A percentile compares a stretch with the other conserved stretches of the same genome.
Evolutionary conservation across 2,888 invertebrate species (phyloP).

Genomic region (Leptura quadrifasciata): DNA sequence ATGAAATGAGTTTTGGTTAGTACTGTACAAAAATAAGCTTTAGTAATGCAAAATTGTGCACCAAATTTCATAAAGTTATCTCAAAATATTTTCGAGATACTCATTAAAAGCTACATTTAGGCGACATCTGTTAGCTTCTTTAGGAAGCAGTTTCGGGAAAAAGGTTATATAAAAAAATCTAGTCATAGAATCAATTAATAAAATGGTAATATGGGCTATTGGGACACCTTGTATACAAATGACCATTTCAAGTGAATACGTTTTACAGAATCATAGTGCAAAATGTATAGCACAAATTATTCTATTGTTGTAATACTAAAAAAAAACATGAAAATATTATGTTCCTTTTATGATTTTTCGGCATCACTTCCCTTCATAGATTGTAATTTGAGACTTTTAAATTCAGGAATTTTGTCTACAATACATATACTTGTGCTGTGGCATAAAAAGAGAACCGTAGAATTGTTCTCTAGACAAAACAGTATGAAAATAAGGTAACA

Average conservation of each 20-base stretch:
- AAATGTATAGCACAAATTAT: neutral
- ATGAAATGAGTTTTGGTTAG: too few relatives aligned
- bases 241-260: neutral
- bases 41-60: too few relatives aligned
- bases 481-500: slow-evolving; percentile 60
- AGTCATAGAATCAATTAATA: too few relatives aligned
- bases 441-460: slow-evolving; percentile 37
- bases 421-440: slow-evolving; percentile 28
- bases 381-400: slow-evolving; percentile 31
- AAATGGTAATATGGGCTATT: too few relatives aligned
- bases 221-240: neutral
- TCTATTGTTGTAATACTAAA: neutral
- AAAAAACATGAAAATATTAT: slow-evolving; percentile 5
- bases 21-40: too few relatives aligned
- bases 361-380: neutral
- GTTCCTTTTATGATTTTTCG: slow-evolving; percentile 9
- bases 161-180: too few relatives aligned
- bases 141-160: too few relatives aligned
- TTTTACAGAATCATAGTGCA: neutral
- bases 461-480: slow-evolving; percentile 66
- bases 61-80: too few relatives aligned
- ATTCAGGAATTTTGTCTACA: slow-evolving; percentile 37
- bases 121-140: too few relatives aligned
- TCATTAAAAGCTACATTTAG: too few relatives aligned
- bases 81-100: too few relatives aligned